A percentile compares a stretch with the other conserved stretches of the same genome.
Conservation (phyloP, 1,140 invertebrate species). For the Zaprionus kolodkinae region DNA sequence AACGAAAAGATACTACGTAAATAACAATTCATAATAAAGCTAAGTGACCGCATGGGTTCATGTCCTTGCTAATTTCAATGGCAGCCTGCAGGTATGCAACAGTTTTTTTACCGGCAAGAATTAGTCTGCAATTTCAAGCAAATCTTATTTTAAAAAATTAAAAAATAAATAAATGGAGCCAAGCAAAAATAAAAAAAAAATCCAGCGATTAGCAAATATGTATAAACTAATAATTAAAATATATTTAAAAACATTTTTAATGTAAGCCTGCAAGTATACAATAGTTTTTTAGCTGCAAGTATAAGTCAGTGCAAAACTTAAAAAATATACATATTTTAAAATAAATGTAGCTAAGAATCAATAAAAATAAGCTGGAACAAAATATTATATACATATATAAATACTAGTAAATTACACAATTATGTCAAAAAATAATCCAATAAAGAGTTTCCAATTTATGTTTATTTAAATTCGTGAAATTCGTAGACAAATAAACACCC, state of each 20-base stretch:
- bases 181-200: neutral
- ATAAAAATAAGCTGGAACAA: neutral
- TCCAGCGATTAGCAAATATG: too few relatives aligned
- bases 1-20: neutral
- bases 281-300: too few relatives aligned
- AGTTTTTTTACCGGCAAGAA: neutral
- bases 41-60: too few relatives aligned
- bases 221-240: too few relatives aligned
- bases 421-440: neutral
- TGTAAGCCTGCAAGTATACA: too few relatives aligned
- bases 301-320: too few relatives aligned
- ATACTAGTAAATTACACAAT: neutral
- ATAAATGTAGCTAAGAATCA: neutral
- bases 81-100: neutral
- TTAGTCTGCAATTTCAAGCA: too few relatives aligned
- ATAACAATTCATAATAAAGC: neutral
- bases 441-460: too few relatives aligned
- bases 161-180: neutral
- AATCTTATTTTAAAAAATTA: neutral
- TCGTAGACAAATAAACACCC: neutral
- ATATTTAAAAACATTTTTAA: too few relatives aligned
- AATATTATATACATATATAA: neutral
- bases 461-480: too few relatives aligned
- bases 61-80: too few relatives aligned
- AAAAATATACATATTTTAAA: neutral